A percentile compares a stretch with the other conserved stretches of the same genome.
Conservation (phyloP, 2,113 vertebrate species). For the Prinia subflava region DNA sequence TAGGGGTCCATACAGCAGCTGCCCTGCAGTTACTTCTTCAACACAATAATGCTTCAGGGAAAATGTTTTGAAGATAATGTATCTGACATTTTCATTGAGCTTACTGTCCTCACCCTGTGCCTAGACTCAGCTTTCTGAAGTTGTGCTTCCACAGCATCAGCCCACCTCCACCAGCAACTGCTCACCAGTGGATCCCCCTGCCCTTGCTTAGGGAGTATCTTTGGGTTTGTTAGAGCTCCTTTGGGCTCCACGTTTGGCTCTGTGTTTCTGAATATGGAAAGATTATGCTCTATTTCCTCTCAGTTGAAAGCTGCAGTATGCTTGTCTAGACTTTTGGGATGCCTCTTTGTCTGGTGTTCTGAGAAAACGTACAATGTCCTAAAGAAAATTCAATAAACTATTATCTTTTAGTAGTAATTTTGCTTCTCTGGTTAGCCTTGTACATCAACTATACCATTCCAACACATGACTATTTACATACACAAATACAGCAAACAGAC, state of each 20-base stretch:
- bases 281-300: not conserved
- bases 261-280: not conserved
- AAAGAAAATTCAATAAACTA: not conserved
- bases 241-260: not conserved
- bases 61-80: not conserved
- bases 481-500: not conserved
- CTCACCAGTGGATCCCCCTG: not conserved
- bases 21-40: not conserved
- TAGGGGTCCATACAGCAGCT: not conserved
- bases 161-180: not conserved
- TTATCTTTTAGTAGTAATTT: not conserved
- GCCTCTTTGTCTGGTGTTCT: not conserved
- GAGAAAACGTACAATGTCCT: not conserved
- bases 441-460: not conserved
- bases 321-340: not conserved
- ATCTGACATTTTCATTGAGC: not conserved
- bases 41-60: not conserved
- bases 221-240: not conserved
- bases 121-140: not conserved
- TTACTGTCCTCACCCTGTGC: not conserved
- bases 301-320: not conserved
- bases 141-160: not conserved
- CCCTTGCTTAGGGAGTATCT: not conserved
- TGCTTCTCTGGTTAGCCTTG: not conserved
- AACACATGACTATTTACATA: not conserved